These are phyloP conservation scores for Aethes cnicana DNA, from an alignment of 2,888 invertebrate species.

Conservation along the genomic window DNA sequence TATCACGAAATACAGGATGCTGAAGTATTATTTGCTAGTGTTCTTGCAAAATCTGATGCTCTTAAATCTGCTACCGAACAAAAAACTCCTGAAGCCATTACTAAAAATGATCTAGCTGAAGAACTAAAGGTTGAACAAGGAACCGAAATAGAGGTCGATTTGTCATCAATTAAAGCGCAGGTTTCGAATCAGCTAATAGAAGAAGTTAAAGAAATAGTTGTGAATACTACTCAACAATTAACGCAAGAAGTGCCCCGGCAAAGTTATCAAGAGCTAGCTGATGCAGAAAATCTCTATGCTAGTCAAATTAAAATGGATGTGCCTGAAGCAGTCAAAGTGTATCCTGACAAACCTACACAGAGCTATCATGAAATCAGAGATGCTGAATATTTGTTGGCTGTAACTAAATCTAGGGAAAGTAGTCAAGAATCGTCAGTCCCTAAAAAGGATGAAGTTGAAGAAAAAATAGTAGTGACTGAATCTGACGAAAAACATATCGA, in stretches of 20 bases:
- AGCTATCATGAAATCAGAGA: slow-evolving; percentile 47
- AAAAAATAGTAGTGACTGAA: slow-evolving; percentile 15
- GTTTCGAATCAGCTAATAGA: background rate
- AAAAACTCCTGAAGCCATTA: too few relatives aligned
- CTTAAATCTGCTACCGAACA: too few relatives aligned
- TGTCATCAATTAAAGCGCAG: too few relatives aligned
- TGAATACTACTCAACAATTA: slow-evolving; percentile 12
- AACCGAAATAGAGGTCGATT: too few relatives aligned
- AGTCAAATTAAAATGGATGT: slow-evolving; percentile 12
- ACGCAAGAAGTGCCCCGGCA: slow-evolving; percentile 44
- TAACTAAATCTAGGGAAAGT: slow-evolving; percentile 37
- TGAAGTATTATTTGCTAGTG: slow-evolving; percentile 28
- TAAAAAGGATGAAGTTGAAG: slow-evolving; percentile 15
- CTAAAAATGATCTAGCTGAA: too few relatives aligned
- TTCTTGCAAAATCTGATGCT: background rate
- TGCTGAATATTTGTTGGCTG: slow-evolving; percentile 46
- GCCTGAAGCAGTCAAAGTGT: background rate
- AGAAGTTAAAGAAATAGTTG: background rate
- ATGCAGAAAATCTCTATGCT: slow-evolving; percentile 51
- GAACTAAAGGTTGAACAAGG: too few relatives aligned
- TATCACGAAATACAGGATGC: slow-evolving; percentile 39
- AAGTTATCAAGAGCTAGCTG: slow-evolving; percentile 51
- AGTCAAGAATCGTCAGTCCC: slow-evolving; percentile 34
- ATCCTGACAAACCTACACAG: slow-evolving; percentile 31
- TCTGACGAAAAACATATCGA: background rate